Evolutionary conservation across 2,797 vertebrate genomes (phyloP).

Genomic region (Cercopithecus petaurista): DNA sequence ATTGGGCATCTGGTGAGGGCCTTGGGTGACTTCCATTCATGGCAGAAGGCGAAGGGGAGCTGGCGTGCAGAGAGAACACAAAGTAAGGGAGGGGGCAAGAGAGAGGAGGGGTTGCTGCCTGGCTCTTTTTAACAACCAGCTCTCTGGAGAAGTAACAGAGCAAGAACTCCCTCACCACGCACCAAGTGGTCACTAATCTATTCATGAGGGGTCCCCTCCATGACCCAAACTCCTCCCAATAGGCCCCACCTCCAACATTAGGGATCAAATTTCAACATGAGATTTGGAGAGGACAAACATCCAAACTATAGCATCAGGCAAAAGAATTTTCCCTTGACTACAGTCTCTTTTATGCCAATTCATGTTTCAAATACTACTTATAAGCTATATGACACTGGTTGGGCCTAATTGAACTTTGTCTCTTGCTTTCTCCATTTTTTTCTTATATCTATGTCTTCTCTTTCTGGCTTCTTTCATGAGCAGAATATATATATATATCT

Average conservation of each 20-base stretch:
- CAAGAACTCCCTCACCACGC: background rate
- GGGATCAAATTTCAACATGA: background rate
- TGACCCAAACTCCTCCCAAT: background rate
- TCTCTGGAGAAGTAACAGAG: background rate
- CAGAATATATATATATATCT: too few species aligned
- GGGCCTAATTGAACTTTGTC: background rate
- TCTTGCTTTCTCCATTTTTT: background rate
- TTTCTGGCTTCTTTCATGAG: background rate
- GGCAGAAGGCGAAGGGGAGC: background rate
- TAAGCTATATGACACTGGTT: background rate
- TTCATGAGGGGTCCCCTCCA: background rate
- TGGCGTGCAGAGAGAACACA: background rate
- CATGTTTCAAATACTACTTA: background rate
- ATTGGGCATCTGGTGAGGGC: background rate
- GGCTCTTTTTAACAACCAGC: background rate
- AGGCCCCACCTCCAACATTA: background rate
- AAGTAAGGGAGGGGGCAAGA: background rate
- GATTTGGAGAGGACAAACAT: background rate
- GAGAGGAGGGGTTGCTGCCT: too few species aligned
- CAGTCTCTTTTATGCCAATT: background rate
- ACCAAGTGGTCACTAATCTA: background rate
- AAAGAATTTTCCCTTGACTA: background rate
- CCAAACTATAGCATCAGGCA: background rate
- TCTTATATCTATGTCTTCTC: background rate
- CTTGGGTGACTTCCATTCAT: background rate